phyloP scores from a whole-genome alignment of 2,797 vertebrate species.

The Scomberomorus guttatus region DNA sequence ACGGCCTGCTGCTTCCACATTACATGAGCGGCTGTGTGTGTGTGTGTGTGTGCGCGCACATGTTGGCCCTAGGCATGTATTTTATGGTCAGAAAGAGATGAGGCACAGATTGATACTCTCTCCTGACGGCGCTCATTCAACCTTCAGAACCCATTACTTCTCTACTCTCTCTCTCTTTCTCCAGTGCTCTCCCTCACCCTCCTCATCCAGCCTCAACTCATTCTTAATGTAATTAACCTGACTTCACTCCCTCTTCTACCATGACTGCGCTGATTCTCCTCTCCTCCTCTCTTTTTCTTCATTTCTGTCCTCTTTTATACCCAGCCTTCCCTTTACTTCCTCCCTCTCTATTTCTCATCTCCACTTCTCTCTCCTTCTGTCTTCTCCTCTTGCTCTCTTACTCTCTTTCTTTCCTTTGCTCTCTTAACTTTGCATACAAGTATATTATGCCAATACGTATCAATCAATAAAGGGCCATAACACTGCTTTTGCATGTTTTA shows the following conservation, averaged over 20 bases:
- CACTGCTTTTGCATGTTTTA: neutral
- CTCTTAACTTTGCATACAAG: neutral
- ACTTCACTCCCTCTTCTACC: conserved; percentile 31
- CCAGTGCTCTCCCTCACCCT: conserved; percentile 32
- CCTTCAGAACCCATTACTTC: conserved; percentile 67
- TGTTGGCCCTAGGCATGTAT: conserved; percentile 33
- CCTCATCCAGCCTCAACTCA: conserved; percentile 30
- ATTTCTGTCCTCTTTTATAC: neutral
- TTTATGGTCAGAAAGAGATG: conserved; percentile 65
- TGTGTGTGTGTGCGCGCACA: conserved; percentile 1
- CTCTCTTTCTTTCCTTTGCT: neutral
- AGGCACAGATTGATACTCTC: conserved; percentile 60
- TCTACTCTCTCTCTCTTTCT: conserved; percentile 21
- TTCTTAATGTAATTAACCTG: conserved; percentile 68
- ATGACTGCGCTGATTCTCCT: conserved; percentile 7
- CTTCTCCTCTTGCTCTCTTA: neutral
- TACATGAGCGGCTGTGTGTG: conserved; percentile 27
- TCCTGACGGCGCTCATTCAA: conserved; percentile 58
- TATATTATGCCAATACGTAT: neutral
- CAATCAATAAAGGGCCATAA: neutral
- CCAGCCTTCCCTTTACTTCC: neutral
- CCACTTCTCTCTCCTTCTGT: neutral
- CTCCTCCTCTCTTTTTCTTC: neutral
- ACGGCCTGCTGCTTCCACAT: conserved; percentile 44
- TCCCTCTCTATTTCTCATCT: no score